phyloP scores from a whole-genome alignment of 2,113 vertebrate species.

The Hyaena hyaena region DNA sequence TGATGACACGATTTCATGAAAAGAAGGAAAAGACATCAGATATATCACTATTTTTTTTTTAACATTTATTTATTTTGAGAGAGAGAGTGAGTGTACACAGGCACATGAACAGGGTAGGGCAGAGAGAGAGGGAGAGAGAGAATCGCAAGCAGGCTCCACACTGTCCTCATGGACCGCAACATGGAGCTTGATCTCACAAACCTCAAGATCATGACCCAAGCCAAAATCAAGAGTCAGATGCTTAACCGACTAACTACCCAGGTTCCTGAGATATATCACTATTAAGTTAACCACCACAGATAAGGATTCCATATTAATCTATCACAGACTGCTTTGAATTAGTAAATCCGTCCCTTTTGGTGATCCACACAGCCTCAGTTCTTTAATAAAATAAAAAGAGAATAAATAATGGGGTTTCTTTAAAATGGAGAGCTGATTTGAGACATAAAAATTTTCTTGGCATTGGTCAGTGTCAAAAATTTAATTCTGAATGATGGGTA shows the following conservation, averaged over 20 bases:
- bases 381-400: slow-evolving; percentile 18
- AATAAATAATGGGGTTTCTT: not conserved
- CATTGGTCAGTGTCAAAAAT: not conserved
- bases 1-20: not conserved
- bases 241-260: too few relatives aligned
- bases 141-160: too few relatives aligned
- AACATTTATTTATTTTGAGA: too few relatives aligned
- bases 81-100: too few relatives aligned
- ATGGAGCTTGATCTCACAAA: too few relatives aligned
- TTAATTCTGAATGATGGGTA: not conserved
- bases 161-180: too few relatives aligned
- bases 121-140: too few relatives aligned
- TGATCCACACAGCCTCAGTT: not conserved
- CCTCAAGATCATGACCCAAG: too few relatives aligned
- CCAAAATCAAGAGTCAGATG: too few relatives aligned
- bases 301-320: not conserved
- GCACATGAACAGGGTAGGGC: too few relatives aligned
- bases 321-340: not conserved
- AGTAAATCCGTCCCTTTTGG: not conserved
- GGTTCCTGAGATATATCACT: not conserved
- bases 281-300: not conserved
- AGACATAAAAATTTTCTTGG: not conserved
- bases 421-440: not conserved
- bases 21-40: not conserved
- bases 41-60: not conserved